Percentiles rank a stretch among this genome's conserved stretches.
phyloP scores from a whole-genome alignment of 1,140 invertebrate genomes.

The Micrasema minimum region DNA sequence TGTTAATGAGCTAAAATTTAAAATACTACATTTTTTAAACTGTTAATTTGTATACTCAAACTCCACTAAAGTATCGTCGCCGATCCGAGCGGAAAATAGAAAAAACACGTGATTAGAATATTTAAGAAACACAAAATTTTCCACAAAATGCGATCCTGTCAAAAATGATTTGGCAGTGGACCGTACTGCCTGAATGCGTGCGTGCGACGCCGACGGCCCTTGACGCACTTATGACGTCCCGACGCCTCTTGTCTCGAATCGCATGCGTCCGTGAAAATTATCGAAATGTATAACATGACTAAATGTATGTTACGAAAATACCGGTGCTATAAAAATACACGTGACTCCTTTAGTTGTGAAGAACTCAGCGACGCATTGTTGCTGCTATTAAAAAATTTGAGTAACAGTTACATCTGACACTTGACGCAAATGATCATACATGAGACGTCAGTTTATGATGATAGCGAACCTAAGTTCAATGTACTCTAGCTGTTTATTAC shows the following conservation, averaged over 20 bases:
- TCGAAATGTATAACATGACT: neutral
- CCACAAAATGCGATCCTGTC: neutral
- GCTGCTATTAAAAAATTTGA: constrained; percentile 1
- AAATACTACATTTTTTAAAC: too few species aligned
- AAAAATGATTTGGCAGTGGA: neutral
- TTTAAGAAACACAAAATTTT: too few species aligned
- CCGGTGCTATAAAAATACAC: neutral
- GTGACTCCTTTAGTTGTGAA: neutral
- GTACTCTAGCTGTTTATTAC: neutral
- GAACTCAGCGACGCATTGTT: constrained; percentile 16
- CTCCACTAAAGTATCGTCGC: too few species aligned
- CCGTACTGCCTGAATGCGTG: constrained; percentile 7
- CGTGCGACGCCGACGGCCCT: neutral
- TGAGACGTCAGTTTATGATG: constrained; percentile 15
- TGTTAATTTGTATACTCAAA: too few species aligned
- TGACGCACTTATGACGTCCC: constrained; percentile 23
- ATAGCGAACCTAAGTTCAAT: constrained; percentile 1
- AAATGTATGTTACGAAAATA: constrained; percentile 5
- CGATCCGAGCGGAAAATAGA: too few species aligned
- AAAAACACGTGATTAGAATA: too few species aligned
- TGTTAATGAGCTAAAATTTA: too few species aligned
- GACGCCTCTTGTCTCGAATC: neutral
- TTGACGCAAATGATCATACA: constrained; percentile 18
- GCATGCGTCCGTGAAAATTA: constrained; percentile 22
- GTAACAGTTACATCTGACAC: neutral